Percentiles rank a stretch among this genome's conserved stretches.
Conservation (phyloP, 1,140 invertebrate genomes). For the Bombus ignitus region DNA sequence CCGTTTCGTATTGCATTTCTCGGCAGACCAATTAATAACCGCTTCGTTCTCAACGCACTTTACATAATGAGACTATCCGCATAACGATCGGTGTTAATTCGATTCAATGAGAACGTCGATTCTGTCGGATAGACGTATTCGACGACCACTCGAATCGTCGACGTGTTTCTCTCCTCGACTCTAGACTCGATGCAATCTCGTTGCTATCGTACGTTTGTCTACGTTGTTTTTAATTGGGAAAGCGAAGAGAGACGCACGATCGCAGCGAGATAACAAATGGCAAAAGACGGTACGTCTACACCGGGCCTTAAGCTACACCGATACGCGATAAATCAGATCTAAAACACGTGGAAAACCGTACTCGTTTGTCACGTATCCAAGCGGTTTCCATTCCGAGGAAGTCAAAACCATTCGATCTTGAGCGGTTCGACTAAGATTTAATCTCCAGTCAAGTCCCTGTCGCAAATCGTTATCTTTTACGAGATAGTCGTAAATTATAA, state of each 20-base stretch:
- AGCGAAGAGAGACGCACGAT: too few species aligned
- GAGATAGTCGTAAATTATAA: conserved; percentile 67
- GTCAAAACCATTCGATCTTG: neutral
- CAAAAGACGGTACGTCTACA: too few species aligned
- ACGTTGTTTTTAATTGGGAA: too few species aligned
- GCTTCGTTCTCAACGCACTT: conserved; percentile 22
- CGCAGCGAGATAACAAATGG: too few species aligned
- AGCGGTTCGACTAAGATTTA: neutral
- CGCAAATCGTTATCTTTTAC: conserved; percentile 67
- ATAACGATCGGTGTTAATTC: conserved; percentile 27
- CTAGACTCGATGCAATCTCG: neutral
- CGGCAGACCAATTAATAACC: conserved; percentile 28
- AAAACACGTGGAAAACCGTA: neutral
- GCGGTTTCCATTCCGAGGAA: neutral
- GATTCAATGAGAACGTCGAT: neutral
- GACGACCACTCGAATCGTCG: neutral
- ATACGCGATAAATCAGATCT: neutral
- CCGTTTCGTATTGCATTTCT: neutral
- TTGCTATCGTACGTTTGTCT: too few species aligned
- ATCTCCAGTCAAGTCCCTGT: neutral
- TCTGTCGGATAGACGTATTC: neutral
- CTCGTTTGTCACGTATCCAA: neutral
- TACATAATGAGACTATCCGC: conserved; percentile 12
- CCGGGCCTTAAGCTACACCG: neutral
- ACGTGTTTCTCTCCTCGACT: neutral